phyloP scores from a whole-genome alignment of 2,797 vertebrate genomes.

The Naso thynnoides region DNA sequence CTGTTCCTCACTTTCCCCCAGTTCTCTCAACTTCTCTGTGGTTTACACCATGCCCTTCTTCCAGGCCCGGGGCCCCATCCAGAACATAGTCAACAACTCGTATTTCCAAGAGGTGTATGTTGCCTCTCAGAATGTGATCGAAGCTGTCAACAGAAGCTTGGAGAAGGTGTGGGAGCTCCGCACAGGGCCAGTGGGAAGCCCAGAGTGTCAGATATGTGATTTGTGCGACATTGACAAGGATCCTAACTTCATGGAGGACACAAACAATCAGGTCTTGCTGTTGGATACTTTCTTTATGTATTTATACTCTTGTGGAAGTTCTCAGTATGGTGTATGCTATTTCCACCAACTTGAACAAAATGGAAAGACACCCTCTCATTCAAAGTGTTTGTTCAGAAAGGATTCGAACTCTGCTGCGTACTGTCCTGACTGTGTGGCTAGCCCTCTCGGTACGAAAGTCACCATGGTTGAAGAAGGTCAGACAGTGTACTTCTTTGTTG shows the following conservation, averaged over 20 bases:
- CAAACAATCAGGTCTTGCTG: slow-evolving; percentile 87
- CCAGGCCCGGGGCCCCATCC: slow-evolving; percentile 82
- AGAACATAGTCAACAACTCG: slow-evolving; percentile 88
- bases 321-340: slow-evolving; percentile 90
- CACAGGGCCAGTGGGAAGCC: slow-evolving; percentile 88
- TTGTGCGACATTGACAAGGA: slow-evolving; percentile 87
- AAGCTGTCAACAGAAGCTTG: slow-evolving; percentile 83
- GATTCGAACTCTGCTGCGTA: slow-evolving; percentile 80
- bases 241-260: slow-evolving; percentile 77
- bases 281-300: slow-evolving; percentile 89
- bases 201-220: slow-evolving; percentile 86
- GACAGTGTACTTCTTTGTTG: slow-evolving; percentile 91
- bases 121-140: slow-evolving; percentile 88
- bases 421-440: slow-evolving; percentile 94
- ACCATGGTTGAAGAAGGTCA: slow-evolving; percentile 88
- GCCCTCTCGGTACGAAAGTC: slow-evolving; percentile 91
- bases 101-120: slow-evolving; percentile 85
- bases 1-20: slow-evolving; percentile 82
- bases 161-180: slow-evolving; percentile 79
- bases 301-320: slow-evolving; percentile 92
- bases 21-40: slow-evolving; percentile 86
- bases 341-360: slow-evolving; percentile 84
- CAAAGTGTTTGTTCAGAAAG: slow-evolving; percentile 88
- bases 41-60: slow-evolving; percentile 88
- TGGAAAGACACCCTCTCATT: slow-evolving; percentile 70